Base-by-base conservation (phyloP, 2,888 invertebrate genomes). In the Dynastes tityus region DNA sequence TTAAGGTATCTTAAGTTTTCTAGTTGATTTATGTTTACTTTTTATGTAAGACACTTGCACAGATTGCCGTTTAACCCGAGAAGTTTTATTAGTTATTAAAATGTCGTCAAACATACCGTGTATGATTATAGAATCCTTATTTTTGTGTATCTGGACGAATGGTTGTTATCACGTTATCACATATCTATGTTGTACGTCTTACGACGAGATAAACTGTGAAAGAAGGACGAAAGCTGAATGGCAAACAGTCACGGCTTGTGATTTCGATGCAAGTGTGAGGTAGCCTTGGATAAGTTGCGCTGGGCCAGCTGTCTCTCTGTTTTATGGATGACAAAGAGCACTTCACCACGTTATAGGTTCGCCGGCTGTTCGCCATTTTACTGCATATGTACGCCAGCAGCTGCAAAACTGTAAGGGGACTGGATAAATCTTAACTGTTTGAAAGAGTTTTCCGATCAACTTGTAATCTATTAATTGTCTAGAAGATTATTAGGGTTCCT, bases 261-360 rank as follows among this genome's bases (percentile, higher is more conserved):
- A 78, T 58, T 78, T 74, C 76, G 70, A 53, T 79, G 73, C 79
- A 79, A 77, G 79, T 79, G 82, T 82, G 82, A 83, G 83, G 81
- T 83, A 82, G 83, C 45, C 80, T 76, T 81, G 83, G 83, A 84
- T 84, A 85, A 84, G 82, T 84, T 83, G 82, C 82, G 83, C 81
- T 81, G 83, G 84, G 80, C 85, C 86, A 87, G 86, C 85, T 87
- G 87, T 85, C 86, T 86, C 86, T 83, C 84, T 84, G 85, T 86
- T 87, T 87, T 87, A 87, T 87, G 86, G 86, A 86, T 85, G 86
- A 86, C 86, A 86, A 86, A 86, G 85, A 86, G 86, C 86, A 85
- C 84, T 86, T 86, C 83, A 83, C 83, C 84, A 84, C 82, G 85
- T 86, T 86, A 86, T 85, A 84, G 84, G 85, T 82, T 82, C 82